These are phyloP conservation scores for Andrena camellia DNA, from an alignment of 2,888 invertebrate genomes.

Conservation along the genomic window DNA sequence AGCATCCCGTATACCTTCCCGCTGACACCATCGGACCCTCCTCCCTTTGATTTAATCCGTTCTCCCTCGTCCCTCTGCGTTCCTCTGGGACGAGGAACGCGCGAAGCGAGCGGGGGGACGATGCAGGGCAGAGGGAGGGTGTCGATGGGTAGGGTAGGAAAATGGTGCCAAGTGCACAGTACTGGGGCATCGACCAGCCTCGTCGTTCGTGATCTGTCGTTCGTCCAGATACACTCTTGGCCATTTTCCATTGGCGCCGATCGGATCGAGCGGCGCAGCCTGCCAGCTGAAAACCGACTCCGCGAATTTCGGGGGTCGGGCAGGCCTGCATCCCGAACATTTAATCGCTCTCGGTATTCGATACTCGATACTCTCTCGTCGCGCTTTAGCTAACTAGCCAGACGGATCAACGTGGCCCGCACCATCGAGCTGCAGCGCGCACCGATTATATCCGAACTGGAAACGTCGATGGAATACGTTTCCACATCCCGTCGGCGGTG, in stretches of 20 bases:
- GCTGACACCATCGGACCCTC: constrained; percentile 57
- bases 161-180: constrained; percentile 81
- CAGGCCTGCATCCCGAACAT: no score
- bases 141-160: constrained; percentile 72
- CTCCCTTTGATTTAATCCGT: constrained; percentile 67
- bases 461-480: background rate
- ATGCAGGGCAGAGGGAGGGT: constrained; percentile 44
- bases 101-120: constrained; percentile 45
- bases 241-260: constrained; percentile 57
- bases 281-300: background rate
- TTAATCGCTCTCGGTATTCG: no score
- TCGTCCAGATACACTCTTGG: constrained; percentile 65
- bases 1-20: constrained; percentile 47
- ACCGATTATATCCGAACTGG: background rate
- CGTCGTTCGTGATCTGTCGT: constrained; percentile 60
- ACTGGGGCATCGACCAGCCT: constrained; percentile 80
- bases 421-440: no score
- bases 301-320: background rate
- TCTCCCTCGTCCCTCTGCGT: constrained; percentile 47
- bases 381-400: no score
- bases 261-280: background rate
- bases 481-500: background rate
- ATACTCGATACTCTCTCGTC: no score
- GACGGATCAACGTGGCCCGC: no score
- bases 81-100: constrained; percentile 35